A percentile compares a stretch with the other conserved stretches of the same genome.
Conservation (phyloP, 2,888 invertebrate species). For the Trichacis sp. region DNA sequence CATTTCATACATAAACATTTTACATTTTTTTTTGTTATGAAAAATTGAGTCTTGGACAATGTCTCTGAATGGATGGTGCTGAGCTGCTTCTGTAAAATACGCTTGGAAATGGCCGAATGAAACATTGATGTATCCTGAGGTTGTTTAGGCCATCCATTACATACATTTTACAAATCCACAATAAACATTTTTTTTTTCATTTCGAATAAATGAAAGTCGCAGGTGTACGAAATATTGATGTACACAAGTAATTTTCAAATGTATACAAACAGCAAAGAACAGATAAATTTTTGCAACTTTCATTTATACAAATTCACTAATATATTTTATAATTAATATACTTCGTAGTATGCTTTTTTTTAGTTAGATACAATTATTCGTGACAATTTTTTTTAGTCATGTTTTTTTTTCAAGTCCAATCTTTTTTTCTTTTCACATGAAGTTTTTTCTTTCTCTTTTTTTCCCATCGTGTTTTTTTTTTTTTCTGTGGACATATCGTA, state of each 20-base stretch:
- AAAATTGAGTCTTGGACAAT: slow-evolving; percentile 52
- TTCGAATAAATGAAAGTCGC: slow-evolving; percentile 58
- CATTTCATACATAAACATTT: slow-evolving; percentile 54
- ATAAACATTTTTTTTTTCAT: slow-evolving; percentile 4
- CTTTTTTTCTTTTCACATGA: slow-evolving; percentile 66
- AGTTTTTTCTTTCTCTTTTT: slow-evolving; percentile 63
- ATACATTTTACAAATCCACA: slow-evolving; percentile 54
- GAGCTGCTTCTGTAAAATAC: slow-evolving; percentile 68
- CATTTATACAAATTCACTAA: too few relatives aligned
- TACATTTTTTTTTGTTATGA: slow-evolving; percentile 52
- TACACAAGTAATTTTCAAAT: background rate
- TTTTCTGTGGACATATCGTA: slow-evolving; percentile 69
- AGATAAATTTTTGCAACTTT: slow-evolving; percentile 5
- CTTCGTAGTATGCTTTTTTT: too few relatives aligned
- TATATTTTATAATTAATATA: too few relatives aligned
- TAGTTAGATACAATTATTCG: too few relatives aligned
- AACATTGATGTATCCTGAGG: slow-evolving; percentile 40
- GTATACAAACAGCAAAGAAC: too few relatives aligned
- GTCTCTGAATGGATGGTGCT: slow-evolving; percentile 63
- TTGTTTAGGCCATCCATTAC: slow-evolving; percentile 52
- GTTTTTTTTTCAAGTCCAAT: slow-evolving; percentile 60
- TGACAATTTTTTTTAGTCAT: too few relatives aligned
- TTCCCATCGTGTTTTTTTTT: slow-evolving; percentile 67
- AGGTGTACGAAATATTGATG: too few relatives aligned
- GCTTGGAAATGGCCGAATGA: slow-evolving; percentile 57